These are phyloP conservation scores for Haemorhous mexicanus DNA, from an alignment of 2,113 vertebrate genomes.

Conservation along the genomic window DNA sequence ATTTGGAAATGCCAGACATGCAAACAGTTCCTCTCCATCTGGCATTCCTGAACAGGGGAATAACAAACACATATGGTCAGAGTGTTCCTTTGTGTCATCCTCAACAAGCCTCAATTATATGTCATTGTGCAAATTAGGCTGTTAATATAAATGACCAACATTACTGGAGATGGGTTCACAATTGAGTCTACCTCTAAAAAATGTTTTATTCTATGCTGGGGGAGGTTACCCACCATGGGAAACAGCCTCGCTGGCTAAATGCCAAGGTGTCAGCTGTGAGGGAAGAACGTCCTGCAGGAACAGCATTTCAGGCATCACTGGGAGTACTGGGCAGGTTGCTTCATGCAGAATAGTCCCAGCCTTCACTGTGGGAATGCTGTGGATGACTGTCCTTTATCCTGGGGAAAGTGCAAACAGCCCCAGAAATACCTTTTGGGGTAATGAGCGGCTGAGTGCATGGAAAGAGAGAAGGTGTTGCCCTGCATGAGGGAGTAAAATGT, in stretches of 20 bases:
- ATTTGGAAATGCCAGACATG: background rate
- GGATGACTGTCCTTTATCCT: background rate
- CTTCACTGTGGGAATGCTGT: background rate
- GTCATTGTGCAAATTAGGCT: background rate
- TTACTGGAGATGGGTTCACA: background rate
- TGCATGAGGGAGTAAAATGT: background rate
- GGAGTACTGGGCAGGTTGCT: background rate
- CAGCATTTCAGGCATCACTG: background rate
- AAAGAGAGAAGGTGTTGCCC: background rate
- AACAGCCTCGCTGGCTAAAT: background rate
- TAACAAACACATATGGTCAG: background rate
- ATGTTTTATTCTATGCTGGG: background rate
- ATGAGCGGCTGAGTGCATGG: background rate
- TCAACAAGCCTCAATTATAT: background rate
- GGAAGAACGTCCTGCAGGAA: background rate
- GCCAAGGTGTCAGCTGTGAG: background rate
- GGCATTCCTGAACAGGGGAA: background rate
- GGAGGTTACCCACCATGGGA: background rate
- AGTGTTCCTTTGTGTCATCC: background rate
- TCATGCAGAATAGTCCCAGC: background rate
- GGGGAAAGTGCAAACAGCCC: background rate
- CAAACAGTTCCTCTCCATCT: constrained; percentile 15
- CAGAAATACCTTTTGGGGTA: background rate
- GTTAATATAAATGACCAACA: background rate
- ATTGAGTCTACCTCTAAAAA: background rate